phyloP scores from a whole-genome alignment of 2,113 vertebrate species.

The Pongo abelii region DNA sequence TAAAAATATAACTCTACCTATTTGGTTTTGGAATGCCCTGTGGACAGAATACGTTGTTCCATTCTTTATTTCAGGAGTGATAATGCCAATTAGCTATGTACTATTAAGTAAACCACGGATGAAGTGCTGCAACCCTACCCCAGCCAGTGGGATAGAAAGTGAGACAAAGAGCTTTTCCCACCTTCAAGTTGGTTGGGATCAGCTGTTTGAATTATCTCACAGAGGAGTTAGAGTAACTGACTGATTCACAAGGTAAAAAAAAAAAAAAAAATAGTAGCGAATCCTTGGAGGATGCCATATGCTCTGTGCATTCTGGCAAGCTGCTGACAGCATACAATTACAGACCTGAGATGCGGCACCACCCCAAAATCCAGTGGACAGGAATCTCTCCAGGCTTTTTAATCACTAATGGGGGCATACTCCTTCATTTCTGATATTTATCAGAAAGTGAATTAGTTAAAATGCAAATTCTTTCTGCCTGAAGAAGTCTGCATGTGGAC shows the following conservation, averaged over 20 bases:
- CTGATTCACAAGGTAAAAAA: conserved; percentile 79
- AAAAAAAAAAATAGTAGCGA: conserved; percentile 75
- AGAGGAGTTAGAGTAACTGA: conserved; percentile 82
- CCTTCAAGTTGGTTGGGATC: conserved; percentile 81
- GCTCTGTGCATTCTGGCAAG: conserved; percentile 78
- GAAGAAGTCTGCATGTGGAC: conserved; percentile 16
- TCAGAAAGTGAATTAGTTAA: conserved; percentile 73
- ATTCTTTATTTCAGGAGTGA: conserved; percentile 9
- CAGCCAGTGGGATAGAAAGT: conserved; percentile 65
- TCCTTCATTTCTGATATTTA: conserved; percentile 71
- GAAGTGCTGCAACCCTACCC: conserved; percentile 57
- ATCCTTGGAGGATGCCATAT: conserved; percentile 85
- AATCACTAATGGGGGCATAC: conserved; percentile 52
- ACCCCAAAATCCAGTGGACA: conserved; percentile 79
- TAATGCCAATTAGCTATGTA: conserved; percentile 43
- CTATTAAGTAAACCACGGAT: conserved; percentile 64
- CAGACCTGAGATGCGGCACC: conserved; percentile 72
- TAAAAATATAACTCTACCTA: not conserved
- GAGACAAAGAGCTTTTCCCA: conserved; percentile 80
- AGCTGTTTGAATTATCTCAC: conserved; percentile 83
- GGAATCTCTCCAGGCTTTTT: conserved; percentile 76
- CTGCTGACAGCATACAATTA: conserved; percentile 72
- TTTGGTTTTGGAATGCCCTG: not conserved
- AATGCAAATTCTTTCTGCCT: conserved; percentile 60
- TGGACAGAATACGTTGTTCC: conserved; percentile 26